Evolutionary conservation across 53 echinoderm and acorn worm species (phyloP).

Genomic region (Holothuria leucospilota): DNA sequence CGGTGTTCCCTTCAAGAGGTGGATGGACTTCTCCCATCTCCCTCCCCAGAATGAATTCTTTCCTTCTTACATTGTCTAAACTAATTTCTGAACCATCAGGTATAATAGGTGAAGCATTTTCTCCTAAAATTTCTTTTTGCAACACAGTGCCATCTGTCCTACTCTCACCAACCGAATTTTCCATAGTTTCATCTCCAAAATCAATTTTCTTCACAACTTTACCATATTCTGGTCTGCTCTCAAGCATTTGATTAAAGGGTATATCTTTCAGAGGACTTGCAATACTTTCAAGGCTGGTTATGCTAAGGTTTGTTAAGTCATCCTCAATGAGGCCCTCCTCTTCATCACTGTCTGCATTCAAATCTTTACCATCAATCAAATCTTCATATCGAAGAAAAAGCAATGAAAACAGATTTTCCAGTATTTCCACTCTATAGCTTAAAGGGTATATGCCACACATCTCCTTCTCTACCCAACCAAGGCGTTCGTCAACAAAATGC

Average conservation of each 20-base stretch:
- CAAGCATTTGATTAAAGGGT: background rate
- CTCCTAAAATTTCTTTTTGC: background rate
- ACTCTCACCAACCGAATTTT: background rate
- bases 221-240: background rate
- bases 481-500: constrained; percentile 54
- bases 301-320: constrained; percentile 76
- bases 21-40: background rate
- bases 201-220: background rate
- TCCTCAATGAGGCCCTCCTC: constrained; percentile 88
- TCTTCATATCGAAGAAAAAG: constrained; percentile 82
- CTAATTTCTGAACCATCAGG: background rate
- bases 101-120: no score
- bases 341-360: constrained; percentile 75
- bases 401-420: constrained; percentile 93
- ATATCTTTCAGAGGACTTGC: constrained; percentile 55
- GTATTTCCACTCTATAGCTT: constrained; percentile 84
- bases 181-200: background rate
- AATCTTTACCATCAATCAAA: constrained; percentile 16
- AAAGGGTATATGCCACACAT: constrained; percentile 76
- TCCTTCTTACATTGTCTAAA: background rate
- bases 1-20: background rate
- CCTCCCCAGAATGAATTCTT: background rate
- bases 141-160: background rate
- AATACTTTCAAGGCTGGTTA: constrained; percentile 80
- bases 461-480: constrained; percentile 61